Conservation (phyloP, 2,113 vertebrate species). For the Thamnophis sirtalis region DNA sequence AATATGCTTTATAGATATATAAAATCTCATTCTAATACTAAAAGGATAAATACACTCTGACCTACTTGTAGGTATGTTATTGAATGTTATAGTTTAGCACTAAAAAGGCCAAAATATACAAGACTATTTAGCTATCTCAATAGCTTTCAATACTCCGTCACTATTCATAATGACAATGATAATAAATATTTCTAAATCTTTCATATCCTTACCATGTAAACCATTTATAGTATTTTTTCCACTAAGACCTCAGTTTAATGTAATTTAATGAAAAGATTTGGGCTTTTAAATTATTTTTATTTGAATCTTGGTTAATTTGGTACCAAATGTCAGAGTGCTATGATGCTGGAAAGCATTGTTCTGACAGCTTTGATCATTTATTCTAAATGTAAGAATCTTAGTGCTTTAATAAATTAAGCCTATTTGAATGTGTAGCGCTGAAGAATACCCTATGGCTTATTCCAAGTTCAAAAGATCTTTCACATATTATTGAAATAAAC, state of each 20-base stretch:
- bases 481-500: constrained; percentile 18
- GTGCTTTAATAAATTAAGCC: neutral
- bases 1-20: neutral
- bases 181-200: neutral
- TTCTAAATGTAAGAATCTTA: constrained; percentile 3
- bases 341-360: neutral
- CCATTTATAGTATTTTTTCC: neutral
- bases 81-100: neutral
- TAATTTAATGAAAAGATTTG: neutral
- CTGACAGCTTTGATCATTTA: constrained; percentile 17
- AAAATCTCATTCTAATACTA: neutral
- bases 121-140: neutral
- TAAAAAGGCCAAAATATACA: neutral
- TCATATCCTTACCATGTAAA: neutral
- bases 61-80: neutral
- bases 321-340: neutral
- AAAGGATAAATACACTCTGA: neutral
- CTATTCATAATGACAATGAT: neutral
- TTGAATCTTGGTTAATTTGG: neutral
- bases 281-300: constrained; percentile 12
- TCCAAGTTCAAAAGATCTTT: constrained; percentile 5
- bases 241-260: neutral
- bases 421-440: neutral
- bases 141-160: neutral
- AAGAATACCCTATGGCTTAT: neutral